Conservation (phyloP, 2,797 vertebrate species). For the Triplophysa bombifrons region DNA sequence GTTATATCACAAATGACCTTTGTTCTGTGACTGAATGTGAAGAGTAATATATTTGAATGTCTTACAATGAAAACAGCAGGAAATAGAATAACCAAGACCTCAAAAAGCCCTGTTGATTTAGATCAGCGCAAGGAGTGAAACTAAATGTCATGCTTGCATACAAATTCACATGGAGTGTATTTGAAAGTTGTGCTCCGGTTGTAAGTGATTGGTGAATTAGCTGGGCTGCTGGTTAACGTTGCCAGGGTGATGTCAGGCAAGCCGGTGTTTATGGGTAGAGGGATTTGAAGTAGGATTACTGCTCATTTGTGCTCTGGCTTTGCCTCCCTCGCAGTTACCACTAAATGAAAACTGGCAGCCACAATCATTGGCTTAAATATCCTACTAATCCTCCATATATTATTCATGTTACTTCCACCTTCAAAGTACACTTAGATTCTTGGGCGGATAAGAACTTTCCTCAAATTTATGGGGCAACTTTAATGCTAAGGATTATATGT, state of each 20-base stretch:
- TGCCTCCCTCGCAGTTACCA: slow-evolving; percentile 48
- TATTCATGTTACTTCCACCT: slow-evolving; percentile 34
- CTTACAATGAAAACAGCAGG: background rate
- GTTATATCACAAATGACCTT: slow-evolving; percentile 19
- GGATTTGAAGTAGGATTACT: slow-evolving; percentile 48
- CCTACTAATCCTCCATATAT: slow-evolving; percentile 43
- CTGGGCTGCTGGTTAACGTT: slow-evolving; percentile 28
- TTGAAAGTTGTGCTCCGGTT: slow-evolving; percentile 8
- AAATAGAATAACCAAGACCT: background rate
- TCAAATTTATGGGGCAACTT: background rate
- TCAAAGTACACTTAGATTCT: slow-evolving; percentile 1
- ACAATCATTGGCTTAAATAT: slow-evolving; percentile 25
- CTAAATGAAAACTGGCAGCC: slow-evolving; percentile 54
- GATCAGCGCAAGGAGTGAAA: background rate
- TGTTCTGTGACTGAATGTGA: slow-evolving; percentile 7
- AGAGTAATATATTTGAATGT: background rate
- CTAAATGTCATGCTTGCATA: background rate
- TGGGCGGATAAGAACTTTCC: background rate
- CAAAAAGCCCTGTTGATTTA: background rate
- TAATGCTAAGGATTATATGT: background rate
- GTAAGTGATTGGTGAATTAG: slow-evolving; percentile 23
- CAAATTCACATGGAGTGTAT: background rate
- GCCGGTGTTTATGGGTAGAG: slow-evolving; percentile 49
- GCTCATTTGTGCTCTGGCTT: slow-evolving; percentile 50
- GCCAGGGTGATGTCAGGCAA: slow-evolving; percentile 40